These are phyloP conservation scores for Clivina fossor DNA, from an alignment of 2,888 invertebrate species.

Conservation along the genomic window DNA sequence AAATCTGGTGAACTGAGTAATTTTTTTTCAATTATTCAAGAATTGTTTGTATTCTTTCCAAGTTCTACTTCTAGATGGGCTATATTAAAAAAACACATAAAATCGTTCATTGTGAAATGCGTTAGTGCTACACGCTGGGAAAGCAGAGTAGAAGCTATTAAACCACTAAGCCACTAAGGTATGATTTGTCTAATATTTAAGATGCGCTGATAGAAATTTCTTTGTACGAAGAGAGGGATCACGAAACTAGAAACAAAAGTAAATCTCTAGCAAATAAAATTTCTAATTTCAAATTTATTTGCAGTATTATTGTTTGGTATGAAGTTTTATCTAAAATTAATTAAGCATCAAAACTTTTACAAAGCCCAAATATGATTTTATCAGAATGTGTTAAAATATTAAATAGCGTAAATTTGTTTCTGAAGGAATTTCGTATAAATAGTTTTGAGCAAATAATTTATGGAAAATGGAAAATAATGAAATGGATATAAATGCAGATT, in stretches of 20 bases:
- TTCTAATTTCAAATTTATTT: slow-evolving; percentile 14
- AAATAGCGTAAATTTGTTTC: slow-evolving; percentile 9
- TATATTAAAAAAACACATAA: too few species aligned
- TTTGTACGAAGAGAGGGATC: too few species aligned
- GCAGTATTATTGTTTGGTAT: slow-evolving; percentile 14
- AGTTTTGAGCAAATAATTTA: slow-evolving; percentile 9
- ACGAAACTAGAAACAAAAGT: slow-evolving; percentile 11
- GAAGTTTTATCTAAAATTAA: slow-evolving; percentile 10
- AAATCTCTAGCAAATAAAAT: slow-evolving; percentile 4
- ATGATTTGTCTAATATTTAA: slow-evolving; percentile 13
- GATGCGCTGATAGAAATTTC: slow-evolving; percentile 10
- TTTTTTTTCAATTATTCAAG: too few species aligned
- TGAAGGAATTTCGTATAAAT: slow-evolving; percentile 7
- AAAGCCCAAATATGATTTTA: slow-evolving; percentile 11
- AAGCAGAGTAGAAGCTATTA: too few species aligned
- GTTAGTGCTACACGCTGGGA: too few species aligned
- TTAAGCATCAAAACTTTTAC: slow-evolving; percentile 7
- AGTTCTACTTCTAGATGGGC: too few species aligned
- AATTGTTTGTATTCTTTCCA: too few species aligned
- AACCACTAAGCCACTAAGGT: slow-evolving; percentile 4
- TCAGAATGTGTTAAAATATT: slow-evolving; percentile 14
- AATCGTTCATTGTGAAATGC: too few species aligned
- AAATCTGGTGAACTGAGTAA: too few species aligned
- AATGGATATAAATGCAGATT: slow-evolving; percentile 5
- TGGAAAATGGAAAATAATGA: neutral